Conservation (phyloP, 2,888 invertebrate species). For the Drosophila barbarae region DNA sequence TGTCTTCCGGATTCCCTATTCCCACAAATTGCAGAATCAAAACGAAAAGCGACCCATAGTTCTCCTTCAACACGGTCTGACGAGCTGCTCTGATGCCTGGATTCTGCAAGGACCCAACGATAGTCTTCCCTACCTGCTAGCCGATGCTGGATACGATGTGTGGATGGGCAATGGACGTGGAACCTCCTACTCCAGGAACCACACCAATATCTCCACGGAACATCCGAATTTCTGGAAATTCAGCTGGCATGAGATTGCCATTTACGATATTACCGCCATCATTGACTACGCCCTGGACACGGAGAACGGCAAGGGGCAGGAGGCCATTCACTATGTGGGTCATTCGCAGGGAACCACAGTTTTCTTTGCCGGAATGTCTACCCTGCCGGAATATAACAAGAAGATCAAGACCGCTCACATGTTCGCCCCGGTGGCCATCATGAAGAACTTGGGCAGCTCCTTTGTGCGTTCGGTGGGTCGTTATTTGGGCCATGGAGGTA, state of each 20-base stretch:
- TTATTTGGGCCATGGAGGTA: constrained; percentile 62
- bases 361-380: constrained; percentile 66
- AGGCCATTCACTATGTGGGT: constrained; percentile 72
- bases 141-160: constrained; percentile 77
- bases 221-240: constrained; percentile 68
- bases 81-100: constrained; percentile 73
- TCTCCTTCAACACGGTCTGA: constrained; percentile 81
- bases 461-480: constrained; percentile 78
- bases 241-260: constrained; percentile 94
- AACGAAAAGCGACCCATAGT: constrained; percentile 60
- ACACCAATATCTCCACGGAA: constrained; percentile 45
- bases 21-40: constrained; percentile 61
- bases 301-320: constrained; percentile 57
- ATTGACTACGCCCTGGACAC: constrained; percentile 66
- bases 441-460: constrained; percentile 81
- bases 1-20: constrained; percentile 73
- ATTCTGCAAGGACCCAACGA: constrained; percentile 66
- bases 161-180: constrained; percentile 77
- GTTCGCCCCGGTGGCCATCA: constrained; percentile 76
- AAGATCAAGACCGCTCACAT: constrained; percentile 75
- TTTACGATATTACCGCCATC: constrained; percentile 79
- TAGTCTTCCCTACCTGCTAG: constrained; percentile 66
- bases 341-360: constrained; percentile 76
- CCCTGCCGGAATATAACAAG: constrained; percentile 68
- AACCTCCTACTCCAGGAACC: constrained; percentile 64